Evolutionary conservation across 2,113 vertebrate species (phyloP), one percentile per base, ranked within the genome.

Genomic region (Leptobrachium ailaonicum): DNA sequence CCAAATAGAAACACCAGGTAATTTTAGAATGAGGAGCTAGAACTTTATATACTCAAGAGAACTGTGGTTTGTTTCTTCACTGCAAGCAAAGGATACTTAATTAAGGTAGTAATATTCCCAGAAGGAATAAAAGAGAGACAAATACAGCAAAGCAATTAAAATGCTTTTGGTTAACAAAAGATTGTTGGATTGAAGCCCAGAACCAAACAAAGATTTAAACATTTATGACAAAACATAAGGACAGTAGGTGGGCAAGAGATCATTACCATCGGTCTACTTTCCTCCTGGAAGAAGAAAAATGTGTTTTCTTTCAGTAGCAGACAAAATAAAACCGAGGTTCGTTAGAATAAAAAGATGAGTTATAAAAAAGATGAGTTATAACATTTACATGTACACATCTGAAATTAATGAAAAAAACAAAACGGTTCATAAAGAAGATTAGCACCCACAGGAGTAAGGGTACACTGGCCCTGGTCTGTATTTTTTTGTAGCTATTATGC

Each of bases 241-340:
- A 43, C 54, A 44, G 72, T 60, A 64, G 60, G 73, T 66, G 73
- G 60, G n/a, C n/a, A 66, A 32, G 53, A 13, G 13, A 73, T 72
- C 47, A 5, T 72, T 11, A 32, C 20, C 32, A 40, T 20, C 7
- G 32, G 14, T 14, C 13, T 6, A 64, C 8, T 64, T 64, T 64
- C 4, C 47, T 50, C 47, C 47, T 50, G 47, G 47, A 50, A 32
- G 20, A 50, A 50, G 47, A 50, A 50, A 50, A 50, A 4, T 5
- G 47, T 50, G 47, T 50, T 50, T 50, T 50, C 4, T 50, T 50
- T 50, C 47, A 50, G 47, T 5, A 50, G 47, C 47, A 50, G 20
- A 32, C 47, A 50, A 8, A 50, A 50, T 5, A 8, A 50, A 50
- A 50, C 47, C 4, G 0, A 50, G 8, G 47, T 4, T 50, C 47